These are phyloP conservation scores for Pseudotriccus pelzelni DNA, from an alignment of 2,797 vertebrate genomes.

Conservation along the genomic window DNA sequence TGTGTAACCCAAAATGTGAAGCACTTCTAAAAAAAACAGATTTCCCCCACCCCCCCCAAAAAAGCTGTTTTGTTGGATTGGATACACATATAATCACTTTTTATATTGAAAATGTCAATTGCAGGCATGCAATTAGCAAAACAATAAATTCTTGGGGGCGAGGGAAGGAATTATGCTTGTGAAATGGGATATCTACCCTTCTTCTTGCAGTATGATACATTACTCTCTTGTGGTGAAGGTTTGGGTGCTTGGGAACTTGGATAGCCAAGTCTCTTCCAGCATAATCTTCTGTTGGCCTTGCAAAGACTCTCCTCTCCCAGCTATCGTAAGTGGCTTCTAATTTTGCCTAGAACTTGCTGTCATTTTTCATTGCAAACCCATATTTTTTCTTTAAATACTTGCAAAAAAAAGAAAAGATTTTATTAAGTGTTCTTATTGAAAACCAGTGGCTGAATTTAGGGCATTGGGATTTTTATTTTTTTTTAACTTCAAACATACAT, in stretches of 20 bases:
- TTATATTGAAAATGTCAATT: slow-evolving; percentile 44
- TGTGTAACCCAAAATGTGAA: neutral
- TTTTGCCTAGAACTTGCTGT: neutral
- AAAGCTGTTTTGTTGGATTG: neutral
- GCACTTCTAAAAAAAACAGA: neutral
- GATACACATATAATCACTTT: slow-evolving; percentile 27
- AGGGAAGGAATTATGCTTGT: neutral
- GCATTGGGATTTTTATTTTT: neutral
- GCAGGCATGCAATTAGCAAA: neutral
- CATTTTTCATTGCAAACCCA: neutral
- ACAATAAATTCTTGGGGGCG: neutral
- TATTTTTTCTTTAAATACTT: neutral
- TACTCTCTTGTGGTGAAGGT: neutral
- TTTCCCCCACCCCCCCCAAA: too few species aligned
- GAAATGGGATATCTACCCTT: neutral
- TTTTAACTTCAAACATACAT: slow-evolving; percentile 28
- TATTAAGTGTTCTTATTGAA: neutral
- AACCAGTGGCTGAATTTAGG: neutral
- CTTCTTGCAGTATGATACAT: neutral
- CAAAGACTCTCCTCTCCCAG: neutral
- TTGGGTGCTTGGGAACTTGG: neutral
- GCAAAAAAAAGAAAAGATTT: neutral
- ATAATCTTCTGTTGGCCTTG: neutral
- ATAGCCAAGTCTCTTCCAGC: neutral
- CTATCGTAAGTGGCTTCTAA: neutral